phyloP scores from a whole-genome alignment of 2,797 vertebrate species.

The Macropus fuliginosus region DNA sequence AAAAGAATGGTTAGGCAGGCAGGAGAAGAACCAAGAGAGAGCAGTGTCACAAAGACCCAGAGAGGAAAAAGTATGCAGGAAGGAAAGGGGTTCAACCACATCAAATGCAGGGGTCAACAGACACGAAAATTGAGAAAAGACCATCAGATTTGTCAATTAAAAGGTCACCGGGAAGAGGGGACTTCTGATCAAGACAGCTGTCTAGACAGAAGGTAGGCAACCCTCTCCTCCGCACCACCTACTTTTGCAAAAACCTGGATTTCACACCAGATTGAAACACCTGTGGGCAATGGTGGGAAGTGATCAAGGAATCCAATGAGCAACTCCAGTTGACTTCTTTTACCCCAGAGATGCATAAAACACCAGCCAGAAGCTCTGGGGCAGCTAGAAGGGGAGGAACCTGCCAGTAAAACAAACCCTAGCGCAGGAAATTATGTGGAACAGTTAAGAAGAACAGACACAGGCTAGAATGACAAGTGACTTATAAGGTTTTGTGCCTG shows the following conservation, averaged over 20 bases:
- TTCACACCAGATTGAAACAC: not conserved
- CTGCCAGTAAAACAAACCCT: not conserved
- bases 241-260: no score
- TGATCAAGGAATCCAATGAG: not conserved
- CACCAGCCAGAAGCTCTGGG: not conserved
- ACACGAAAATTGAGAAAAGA: not conserved
- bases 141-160: not conserved
- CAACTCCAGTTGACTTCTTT: not conserved
- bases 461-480: not conserved
- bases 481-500: not conserved
- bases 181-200: not conserved
- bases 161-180: not conserved
- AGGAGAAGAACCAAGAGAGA: no score
- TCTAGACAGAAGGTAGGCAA: no score
- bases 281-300: not conserved
- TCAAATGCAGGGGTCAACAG: not conserved
- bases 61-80: no score
- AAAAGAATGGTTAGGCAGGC: no score
- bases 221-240: no score
- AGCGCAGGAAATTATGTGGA: not conserved
- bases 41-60: no score
- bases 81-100: no score
- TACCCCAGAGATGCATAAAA: not conserved
- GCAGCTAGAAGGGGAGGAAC: not conserved
- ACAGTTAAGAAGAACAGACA: not conserved